Percentiles rank a stretch among this genome's conserved stretches.
These are phyloP conservation scores for Parnassius mnemosyne DNA, from an alignment of 2,888 invertebrate species.

Conservation along the genomic window DNA sequence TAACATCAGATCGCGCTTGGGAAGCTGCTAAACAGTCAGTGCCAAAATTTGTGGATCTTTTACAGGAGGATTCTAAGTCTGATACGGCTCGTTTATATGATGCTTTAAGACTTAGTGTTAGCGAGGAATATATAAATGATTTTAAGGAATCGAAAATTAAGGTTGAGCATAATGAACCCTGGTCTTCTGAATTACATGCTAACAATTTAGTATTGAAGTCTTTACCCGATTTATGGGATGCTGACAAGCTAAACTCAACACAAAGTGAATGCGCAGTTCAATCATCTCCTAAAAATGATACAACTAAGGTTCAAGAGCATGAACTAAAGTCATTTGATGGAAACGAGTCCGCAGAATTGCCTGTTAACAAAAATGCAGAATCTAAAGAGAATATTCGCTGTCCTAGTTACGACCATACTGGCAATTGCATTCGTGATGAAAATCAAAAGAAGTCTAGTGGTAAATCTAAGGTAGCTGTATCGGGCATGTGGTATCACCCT, in stretches of 20 bases:
- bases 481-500: constrained; percentile 73
- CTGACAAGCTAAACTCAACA: constrained; percentile 43
- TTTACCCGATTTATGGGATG: constrained; percentile 49
- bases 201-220: constrained; percentile 57
- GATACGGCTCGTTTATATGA: constrained; percentile 73
- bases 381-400: constrained; percentile 55
- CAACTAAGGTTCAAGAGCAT: constrained; percentile 43
- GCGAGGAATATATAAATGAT: constrained; percentile 56
- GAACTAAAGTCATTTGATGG: constrained; percentile 46
- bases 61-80: constrained; percentile 72
- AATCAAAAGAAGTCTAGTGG: constrained; percentile 57
- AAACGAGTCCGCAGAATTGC: constrained; percentile 47
- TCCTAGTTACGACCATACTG: constrained; percentile 66
- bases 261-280: constrained; percentile 38
- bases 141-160: constrained; percentile 56
- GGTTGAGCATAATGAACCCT: constrained; percentile 48
- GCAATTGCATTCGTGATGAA: constrained; percentile 64
- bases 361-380: constrained; percentile 49
- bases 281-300: constrained; percentile 44
- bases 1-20: constrained; percentile 75
- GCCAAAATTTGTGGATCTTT: constrained; percentile 72
- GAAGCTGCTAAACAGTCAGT: constrained; percentile 76
- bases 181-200: constrained; percentile 46
- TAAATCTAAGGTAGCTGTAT: constrained; percentile 59
- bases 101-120: constrained; percentile 62